Evolutionary conservation across 2,888 invertebrate genomes (phyloP), one percentile per base, ranked within the genome.

Genomic region (Hyles lineata): DNA sequence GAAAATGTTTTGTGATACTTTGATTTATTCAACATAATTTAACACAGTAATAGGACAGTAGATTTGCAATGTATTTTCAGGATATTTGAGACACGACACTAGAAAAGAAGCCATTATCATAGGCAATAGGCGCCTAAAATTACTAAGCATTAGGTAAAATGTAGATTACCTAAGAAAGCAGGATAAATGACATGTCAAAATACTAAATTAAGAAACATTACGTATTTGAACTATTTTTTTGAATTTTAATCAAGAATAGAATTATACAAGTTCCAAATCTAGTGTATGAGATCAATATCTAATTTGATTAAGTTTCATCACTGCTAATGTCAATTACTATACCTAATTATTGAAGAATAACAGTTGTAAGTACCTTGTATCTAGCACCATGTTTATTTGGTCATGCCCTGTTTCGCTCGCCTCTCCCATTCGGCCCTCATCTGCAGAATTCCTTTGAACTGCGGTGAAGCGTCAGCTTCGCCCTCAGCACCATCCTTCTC

Each of bases 361-460:
- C 43, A 43, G 43, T 43, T 23, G 70, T 70, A 78, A 73, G 70
- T 80, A 85, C 87, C 87, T 89, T 87, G 85, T 85, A 87, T 87
- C 84, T 92, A 93, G 94, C 93, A 93, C 93, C 93, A 85, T 77
- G 82, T 87, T 89, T 91, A 95, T 92, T 96, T 96, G 92, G 95
- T 96, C 92, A 96, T 95, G 81, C 96, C 96, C 89, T 96, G 96
- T 89, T 97, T 96, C 58, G 97, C 97, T 79, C 97, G 93, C 81
- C 97, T 95, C 87, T 97, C 97, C 97, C 97, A 97, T 85, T 97
- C 97, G 8, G 97, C 97, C 74, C 96, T 95, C 84, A 97, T 95
- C 84, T 97, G 97, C 85, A 96, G 95, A 77, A 97, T 97, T 75
- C 97, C 96, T 84, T 97, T 97, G 82, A 96, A 96, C 84, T 95